phyloP scores from a whole-genome alignment of 2,888 invertebrate genomes.

The Tipula unca region DNA sequence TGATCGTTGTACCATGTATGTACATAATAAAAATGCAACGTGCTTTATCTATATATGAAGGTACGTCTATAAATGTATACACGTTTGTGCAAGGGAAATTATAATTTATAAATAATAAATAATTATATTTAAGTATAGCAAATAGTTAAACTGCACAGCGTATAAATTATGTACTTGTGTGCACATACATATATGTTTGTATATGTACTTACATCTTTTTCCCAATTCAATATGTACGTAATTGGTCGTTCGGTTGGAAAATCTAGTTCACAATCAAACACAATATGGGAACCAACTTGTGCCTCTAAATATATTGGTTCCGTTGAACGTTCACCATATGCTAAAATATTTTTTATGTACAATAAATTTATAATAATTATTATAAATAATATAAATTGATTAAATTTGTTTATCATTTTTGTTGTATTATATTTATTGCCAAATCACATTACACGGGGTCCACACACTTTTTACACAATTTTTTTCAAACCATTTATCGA shows the following conservation, averaged over 20 bases:
- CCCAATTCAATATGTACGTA: conserved; percentile 84
- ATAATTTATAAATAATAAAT: not conserved
- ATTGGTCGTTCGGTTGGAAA: conserved; percentile 79
- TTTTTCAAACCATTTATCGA: not conserved
- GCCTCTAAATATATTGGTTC: conserved; percentile 36
- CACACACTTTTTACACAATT: not conserved
- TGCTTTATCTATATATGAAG: not conserved
- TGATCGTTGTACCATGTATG: too few species aligned
- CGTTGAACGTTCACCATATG: not conserved
- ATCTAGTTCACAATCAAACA: conserved; percentile 53
- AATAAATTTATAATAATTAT: not conserved
- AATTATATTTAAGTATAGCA: not conserved
- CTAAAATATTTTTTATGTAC: not conserved
- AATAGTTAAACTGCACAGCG: not conserved
- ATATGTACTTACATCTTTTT: conserved; percentile 74
- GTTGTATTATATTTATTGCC: not conserved
- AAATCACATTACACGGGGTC: not conserved
- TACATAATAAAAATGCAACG: not conserved
- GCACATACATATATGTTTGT: too few species aligned
- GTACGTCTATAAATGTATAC: not conserved
- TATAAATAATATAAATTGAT: not conserved
- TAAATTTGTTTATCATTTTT: not conserved
- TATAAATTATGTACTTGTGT: too few species aligned
- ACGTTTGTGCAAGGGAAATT: not conserved
- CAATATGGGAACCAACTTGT: conserved; percentile 42